These are phyloP conservation scores for Antechinus flavipes DNA, from an alignment of 2,113 vertebrate genomes.

Conservation along the genomic window DNA sequence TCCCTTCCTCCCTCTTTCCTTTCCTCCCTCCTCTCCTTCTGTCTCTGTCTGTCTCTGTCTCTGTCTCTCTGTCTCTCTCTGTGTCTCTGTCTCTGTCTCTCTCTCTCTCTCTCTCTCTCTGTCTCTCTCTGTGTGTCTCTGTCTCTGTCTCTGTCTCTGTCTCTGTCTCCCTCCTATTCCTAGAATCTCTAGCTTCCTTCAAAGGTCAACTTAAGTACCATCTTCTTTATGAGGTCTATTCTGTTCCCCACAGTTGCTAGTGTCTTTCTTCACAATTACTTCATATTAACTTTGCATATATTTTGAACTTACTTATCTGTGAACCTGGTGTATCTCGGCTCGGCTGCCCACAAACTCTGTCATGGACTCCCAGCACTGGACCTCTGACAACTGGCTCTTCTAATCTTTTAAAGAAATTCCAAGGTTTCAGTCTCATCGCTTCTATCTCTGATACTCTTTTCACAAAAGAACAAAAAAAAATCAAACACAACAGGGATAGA, in stretches of 20 bases:
- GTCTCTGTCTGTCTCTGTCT: too few species aligned
- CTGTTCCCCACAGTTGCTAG: background rate
- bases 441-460: background rate
- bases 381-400: background rate
- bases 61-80: too few species aligned
- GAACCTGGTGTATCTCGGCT: background rate
- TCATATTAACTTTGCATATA: background rate
- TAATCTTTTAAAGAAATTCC: background rate
- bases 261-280: background rate
- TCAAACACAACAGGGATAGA: background rate
- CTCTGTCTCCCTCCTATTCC: background rate
- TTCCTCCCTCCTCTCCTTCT: too few species aligned
- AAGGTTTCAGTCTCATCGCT: background rate
- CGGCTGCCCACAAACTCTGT: background rate
- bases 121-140: background rate
- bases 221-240: background rate
- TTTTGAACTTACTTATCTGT: background rate
- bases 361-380: background rate
- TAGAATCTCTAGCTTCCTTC: background rate
- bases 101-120: background rate
- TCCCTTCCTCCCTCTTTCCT: too few species aligned
- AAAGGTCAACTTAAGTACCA: background rate
- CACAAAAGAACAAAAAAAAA: background rate
- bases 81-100: accelerated
- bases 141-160: background rate